Conservation (phyloP, 2,113 vertebrate genomes). For the Crypturellus undulatus region DNA sequence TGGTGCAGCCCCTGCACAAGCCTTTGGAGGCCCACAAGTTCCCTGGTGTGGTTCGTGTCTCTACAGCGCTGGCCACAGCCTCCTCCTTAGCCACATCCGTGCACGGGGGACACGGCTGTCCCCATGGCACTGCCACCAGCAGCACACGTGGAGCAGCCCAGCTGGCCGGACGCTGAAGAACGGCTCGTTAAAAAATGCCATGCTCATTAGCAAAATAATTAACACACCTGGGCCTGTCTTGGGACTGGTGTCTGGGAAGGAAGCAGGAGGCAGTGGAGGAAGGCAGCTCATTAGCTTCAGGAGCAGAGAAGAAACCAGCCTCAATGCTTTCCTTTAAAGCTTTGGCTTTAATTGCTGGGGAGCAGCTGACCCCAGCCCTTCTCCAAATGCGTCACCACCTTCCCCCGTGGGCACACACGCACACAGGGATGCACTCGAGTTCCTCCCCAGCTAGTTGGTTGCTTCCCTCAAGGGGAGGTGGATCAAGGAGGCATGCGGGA, state of each 20-base stretch:
- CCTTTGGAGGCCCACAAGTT: too few species aligned
- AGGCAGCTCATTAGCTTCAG: slow-evolving; percentile 44
- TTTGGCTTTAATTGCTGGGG: slow-evolving; percentile 26
- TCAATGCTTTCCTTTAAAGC: slow-evolving; percentile 3
- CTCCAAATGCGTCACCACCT: background rate
- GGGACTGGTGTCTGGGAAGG: background rate
- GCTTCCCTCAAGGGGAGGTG: background rate
- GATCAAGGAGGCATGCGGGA: background rate
- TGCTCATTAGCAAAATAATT: slow-evolving; percentile 65
- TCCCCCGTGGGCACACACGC: background rate
- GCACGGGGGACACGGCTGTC: background rate
- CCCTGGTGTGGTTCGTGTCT: too few species aligned
- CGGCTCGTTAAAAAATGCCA: slow-evolving; percentile 15
- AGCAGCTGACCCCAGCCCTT: slow-evolving; percentile 19
- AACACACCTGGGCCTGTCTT: slow-evolving; percentile 45
- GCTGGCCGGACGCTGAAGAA: background rate
- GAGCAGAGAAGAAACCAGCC: background rate
- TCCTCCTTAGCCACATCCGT: background rate
- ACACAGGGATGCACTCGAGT: too few species aligned
- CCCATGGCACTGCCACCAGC: background rate
- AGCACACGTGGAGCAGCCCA: background rate
- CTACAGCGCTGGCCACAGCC: too few species aligned
- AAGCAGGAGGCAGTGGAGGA: background rate
- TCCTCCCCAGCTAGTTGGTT: background rate
- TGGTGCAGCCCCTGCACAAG: background rate